A percentile compares a stretch with the other conserved stretches of the same genome.
Conservation (phyloP, 2,888 invertebrate genomes). For the Pammene aurita region DNA sequence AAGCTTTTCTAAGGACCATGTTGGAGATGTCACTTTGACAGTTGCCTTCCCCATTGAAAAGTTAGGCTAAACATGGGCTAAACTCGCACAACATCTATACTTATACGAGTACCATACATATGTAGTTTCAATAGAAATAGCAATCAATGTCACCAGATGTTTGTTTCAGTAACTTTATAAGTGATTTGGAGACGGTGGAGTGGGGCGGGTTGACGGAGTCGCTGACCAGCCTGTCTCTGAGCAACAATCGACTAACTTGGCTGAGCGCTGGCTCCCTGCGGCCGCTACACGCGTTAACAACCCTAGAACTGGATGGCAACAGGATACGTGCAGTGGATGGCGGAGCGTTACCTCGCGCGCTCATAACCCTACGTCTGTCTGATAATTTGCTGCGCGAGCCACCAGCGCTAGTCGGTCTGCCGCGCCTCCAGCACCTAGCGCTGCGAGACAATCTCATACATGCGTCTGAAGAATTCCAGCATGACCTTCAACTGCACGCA, state of each 20-base stretch:
- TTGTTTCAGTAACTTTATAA: constrained; percentile 87
- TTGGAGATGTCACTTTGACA: no score
- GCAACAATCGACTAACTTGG: constrained; percentile 87
- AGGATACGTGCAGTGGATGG: constrained; percentile 83
- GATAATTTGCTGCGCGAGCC: constrained; percentile 85
- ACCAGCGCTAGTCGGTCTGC: constrained; percentile 82
- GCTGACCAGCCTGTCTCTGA: constrained; percentile 88
- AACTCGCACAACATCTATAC: no score
- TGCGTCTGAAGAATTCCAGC: constrained; percentile 50
- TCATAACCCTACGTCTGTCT: constrained; percentile 86
- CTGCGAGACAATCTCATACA: constrained; percentile 74
- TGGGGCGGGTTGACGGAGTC: constrained; percentile 89
- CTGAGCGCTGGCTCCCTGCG: constrained; percentile 79
- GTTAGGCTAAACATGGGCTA: no score
- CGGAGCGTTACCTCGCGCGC: constrained; percentile 82
- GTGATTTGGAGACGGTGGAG: constrained; percentile 69
- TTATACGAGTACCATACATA: no score
- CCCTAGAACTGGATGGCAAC: constrained; percentile 87
- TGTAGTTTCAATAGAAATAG: neutral
- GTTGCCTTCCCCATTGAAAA: no score
- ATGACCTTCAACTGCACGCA: constrained; percentile 62
- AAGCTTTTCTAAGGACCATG: no score
- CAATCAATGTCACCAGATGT: neutral
- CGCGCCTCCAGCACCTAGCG: constrained; percentile 85
- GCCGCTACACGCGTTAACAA: constrained; percentile 83